A percentile compares a stretch with the other conserved stretches of the same genome.
These are phyloP conservation scores for Nephrocerus scutellatus DNA, from an alignment of 2,888 invertebrate species.

Conservation along the genomic window DNA sequence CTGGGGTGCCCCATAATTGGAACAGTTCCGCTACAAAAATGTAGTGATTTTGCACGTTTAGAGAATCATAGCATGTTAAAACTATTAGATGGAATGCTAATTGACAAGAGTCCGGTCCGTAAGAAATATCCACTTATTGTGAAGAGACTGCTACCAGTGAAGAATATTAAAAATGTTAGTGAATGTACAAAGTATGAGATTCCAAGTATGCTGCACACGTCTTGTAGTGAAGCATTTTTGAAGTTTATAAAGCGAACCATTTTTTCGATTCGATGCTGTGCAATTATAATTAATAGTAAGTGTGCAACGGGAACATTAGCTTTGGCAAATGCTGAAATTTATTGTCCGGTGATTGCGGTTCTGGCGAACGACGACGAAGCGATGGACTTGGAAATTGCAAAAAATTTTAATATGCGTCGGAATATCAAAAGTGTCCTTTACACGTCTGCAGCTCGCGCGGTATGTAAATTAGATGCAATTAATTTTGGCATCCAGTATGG, in stretches of 20 bases:
- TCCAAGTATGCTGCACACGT: too few relatives aligned
- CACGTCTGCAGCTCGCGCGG: constrained; percentile 30
- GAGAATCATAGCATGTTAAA: constrained; percentile 37
- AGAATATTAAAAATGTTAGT: constrained; percentile 30
- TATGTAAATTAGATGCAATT: constrained; percentile 27
- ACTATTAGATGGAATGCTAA: constrained; percentile 40
- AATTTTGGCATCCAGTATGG: constrained; percentile 39
- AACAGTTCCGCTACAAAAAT: constrained; percentile 38
- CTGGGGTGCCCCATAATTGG: constrained; percentile 38
- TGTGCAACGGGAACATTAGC: constrained; percentile 36
- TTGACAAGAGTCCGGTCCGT: constrained; percentile 41
- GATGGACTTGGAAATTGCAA: constrained; percentile 22
- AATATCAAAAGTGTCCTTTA: constrained; percentile 37
- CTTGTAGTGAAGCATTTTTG: constrained; percentile 30
- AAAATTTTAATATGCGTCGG: constrained; percentile 33
- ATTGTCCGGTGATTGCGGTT: constrained; percentile 43
- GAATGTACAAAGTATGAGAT: constrained; percentile 21
- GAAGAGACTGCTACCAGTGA: constrained; percentile 39
- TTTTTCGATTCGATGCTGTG: constrained; percentile 40
- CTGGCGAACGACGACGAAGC: constrained; percentile 27
- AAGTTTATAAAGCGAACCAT: constrained; percentile 43
- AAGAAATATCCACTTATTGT: constrained; percentile 43
- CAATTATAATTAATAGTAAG: constrained; percentile 34
- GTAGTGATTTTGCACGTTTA: constrained; percentile 40
- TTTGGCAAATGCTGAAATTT: constrained; percentile 37